These are phyloP conservation scores for Pseudococcus jackbeardsleyi DNA, from an alignment of 2,888 invertebrate species.

Conservation along the genomic window DNA sequence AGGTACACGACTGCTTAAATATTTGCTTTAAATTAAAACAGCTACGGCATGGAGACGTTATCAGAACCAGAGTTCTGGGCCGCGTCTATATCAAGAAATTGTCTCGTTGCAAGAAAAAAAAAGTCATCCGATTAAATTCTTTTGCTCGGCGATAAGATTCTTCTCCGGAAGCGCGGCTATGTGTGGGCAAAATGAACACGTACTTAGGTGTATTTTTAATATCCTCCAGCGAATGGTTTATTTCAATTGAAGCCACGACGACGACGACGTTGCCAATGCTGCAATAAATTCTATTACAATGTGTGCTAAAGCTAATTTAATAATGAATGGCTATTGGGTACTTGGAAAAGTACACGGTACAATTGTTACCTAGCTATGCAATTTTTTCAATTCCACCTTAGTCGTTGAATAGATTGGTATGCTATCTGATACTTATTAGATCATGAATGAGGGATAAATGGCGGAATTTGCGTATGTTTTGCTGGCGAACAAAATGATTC, in stretches of 20 bases:
- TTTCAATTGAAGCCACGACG: not conserved
- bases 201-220: not conserved
- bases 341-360: not conserved
- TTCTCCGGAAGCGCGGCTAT: not conserved
- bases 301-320: not conserved
- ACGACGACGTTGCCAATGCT: not conserved
- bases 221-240: not conserved
- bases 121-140: not conserved
- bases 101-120: constrained; percentile 18
- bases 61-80: not conserved
- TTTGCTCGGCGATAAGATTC: not conserved
- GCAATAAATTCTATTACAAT: not conserved
- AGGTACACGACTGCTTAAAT: not conserved
- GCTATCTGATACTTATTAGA: too few species aligned
- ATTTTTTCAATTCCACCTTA: too few species aligned
- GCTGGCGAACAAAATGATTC: not conserved
- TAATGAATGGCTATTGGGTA: not conserved
- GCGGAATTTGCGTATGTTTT: not conserved
- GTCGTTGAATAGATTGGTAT: too few species aligned
- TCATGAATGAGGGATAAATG: too few species aligned
- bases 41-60: not conserved
- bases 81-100: not conserved
- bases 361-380: too few species aligned
- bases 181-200: not conserved
- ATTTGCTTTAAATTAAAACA: not conserved